These are phyloP conservation scores for Invenusta paracnida DNA, from an alignment of 2,888 invertebrate genomes.

Conservation along the genomic window DNA sequence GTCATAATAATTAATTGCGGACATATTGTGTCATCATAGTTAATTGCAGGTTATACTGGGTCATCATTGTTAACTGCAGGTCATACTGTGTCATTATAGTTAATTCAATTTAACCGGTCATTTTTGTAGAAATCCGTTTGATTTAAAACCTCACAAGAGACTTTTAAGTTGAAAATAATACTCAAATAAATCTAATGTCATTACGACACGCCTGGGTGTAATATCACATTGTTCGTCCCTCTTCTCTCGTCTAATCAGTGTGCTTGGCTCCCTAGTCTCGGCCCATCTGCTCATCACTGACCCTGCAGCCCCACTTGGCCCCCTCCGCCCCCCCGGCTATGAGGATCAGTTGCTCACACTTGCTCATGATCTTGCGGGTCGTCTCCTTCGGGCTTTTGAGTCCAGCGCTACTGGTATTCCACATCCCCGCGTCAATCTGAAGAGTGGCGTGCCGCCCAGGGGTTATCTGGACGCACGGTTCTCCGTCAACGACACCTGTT, in stretches of 20 bases:
- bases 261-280: constrained; percentile 66
- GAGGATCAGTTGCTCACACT: constrained; percentile 65
- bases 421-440: constrained; percentile 58
- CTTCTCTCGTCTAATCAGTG: constrained; percentile 60
- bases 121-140: too few species aligned
- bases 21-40: too few species aligned
- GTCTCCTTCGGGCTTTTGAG: constrained; percentile 67
- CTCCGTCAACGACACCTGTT: constrained; percentile 65
- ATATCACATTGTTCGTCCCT: too few species aligned
- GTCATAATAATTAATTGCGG: too few species aligned
- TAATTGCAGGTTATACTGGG: too few species aligned
- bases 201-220: too few species aligned
- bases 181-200: too few species aligned
- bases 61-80: too few species aligned
- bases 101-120: too few species aligned
- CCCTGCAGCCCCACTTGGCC: constrained; percentile 64
- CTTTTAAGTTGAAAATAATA: too few species aligned
- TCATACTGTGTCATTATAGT: too few species aligned
- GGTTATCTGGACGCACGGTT: neutral
- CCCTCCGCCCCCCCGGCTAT: constrained; percentile 58
- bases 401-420: constrained; percentile 65
- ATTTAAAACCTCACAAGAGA: too few species aligned
- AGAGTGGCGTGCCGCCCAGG: neutral
- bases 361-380: constrained; percentile 66
- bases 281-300: constrained; percentile 67